Evolutionary conservation across 37 sponge, comb jelly and placozoan genomes (phyloP), one percentile per base, ranked within the genome.

Genomic region (Chondrilla cf. caribensis): DNA sequence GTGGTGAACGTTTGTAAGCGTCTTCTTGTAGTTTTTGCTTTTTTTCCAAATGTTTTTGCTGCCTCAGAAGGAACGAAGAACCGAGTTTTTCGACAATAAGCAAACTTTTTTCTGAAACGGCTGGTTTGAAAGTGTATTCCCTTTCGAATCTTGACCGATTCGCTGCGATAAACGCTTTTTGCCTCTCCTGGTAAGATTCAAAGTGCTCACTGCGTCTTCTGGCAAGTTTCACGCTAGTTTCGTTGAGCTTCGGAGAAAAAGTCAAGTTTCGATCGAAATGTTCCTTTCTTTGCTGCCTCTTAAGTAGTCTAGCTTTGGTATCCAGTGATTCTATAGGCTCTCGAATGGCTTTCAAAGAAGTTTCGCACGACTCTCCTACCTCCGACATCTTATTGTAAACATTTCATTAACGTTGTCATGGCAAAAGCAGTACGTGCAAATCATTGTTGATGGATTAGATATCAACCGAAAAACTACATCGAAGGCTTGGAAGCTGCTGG

Each of bases 161-260:
- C 64, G 44, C 38, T 24, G 36, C 41, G 76, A 4, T 18, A 24
- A 24, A n/a, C 21, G 39, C 44, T 8, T 58, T 25, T 17, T 33
- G 78, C 24, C 19, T 38, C 38, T 57, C 78, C 26, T 77, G 38
- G 3, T 41, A 19, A 17, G 80, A 78, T 26, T 84, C 58, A 33
- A 86, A 33, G 24, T 67, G 81, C 41, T 42, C 60, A 0, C 38
- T 55, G 58, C 90, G 86, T 80, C 86, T 87, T 36, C 86, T 68
- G 2, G 90, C 87, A 35, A 90, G 33, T 42, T 82, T 81, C 7
- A 94, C 18, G 38, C 89, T 88, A 29, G 59, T 15, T 15, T 85
- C 55, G 72, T 90, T 94, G 28, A 90, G 65, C 72, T 85, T 90
- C 25, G 94, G 89, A 14, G 80, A 37, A 55, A 88, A 88, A 25